Evolutionary conservation across 2,113 vertebrate genomes (phyloP).

Genomic region (Gavia stellata): DNA sequence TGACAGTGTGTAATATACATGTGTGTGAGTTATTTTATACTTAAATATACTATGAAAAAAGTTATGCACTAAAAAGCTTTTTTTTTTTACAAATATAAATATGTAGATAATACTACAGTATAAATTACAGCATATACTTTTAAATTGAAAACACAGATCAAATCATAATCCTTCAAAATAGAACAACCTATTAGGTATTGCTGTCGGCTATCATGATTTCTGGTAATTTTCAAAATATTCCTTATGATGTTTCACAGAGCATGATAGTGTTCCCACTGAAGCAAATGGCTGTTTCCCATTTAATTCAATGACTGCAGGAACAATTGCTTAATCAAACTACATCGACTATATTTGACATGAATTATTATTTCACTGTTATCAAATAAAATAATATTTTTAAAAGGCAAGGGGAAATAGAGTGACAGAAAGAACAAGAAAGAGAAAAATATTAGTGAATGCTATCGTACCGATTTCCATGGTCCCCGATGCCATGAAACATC

Average conservation of each 20-base stretch:
- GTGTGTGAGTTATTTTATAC: conserved; percentile 20
- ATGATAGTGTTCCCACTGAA: background rate
- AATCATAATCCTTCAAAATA: background rate
- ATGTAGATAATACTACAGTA: conserved; percentile 5
- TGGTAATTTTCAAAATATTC: background rate
- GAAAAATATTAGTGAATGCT: conserved; percentile 67
- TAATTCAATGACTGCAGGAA: background rate
- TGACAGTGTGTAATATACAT: conserved; percentile 62
- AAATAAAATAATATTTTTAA: conserved; percentile 25
- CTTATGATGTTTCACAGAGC: background rate
- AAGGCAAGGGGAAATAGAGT: background rate
- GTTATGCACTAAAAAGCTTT: background rate
- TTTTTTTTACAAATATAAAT: conserved; percentile 66
- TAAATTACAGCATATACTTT: conserved; percentile 50
- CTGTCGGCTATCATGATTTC: background rate
- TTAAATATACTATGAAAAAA: background rate
- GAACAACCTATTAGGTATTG: background rate
- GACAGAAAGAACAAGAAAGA: background rate
- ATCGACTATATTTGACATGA: background rate
- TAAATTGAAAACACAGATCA: conserved; percentile 25
- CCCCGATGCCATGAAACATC: conserved; percentile 88
- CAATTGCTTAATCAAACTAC: background rate
- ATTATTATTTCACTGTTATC: conserved; percentile 33
- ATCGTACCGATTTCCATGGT: conserved; percentile 96
- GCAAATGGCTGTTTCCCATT: background rate